Conservation (phyloP, 2,113 vertebrate species). For the Calyptomena viridis region DNA sequence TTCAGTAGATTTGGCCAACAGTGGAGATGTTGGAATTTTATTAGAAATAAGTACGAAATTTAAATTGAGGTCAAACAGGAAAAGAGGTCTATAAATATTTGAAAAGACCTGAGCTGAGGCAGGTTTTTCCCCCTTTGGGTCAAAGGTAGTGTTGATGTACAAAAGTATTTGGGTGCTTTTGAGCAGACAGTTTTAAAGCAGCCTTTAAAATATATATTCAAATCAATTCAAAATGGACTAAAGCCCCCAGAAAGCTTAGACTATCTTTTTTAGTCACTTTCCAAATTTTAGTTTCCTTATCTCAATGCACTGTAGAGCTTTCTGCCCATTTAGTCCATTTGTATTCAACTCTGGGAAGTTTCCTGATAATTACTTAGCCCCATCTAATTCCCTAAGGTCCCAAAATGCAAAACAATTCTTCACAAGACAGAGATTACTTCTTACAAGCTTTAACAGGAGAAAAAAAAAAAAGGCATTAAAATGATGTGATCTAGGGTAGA, state of each 20-base stretch:
- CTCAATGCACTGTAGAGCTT: conserved; percentile 28
- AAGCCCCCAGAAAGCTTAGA: conserved; percentile 38
- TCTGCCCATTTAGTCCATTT: conserved; percentile 45
- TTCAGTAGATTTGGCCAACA: conserved; percentile 3
- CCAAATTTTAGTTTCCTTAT: conserved; percentile 52
- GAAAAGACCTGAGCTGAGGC: not conserved
- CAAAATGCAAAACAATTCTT: conserved; percentile 64
- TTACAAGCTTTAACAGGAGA: conserved; percentile 27
- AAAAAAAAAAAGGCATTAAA: conserved; percentile 8
- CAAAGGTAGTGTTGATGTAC: conserved; percentile 41
- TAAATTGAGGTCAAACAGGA: conserved; percentile 49
- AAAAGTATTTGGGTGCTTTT: conserved; percentile 25
- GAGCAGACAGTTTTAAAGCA: conserved; percentile 10
- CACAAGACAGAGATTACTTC: conserved; percentile 52
- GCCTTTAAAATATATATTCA: conserved; percentile 43
- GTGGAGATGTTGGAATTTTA: conserved; percentile 30
- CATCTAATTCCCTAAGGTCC: conserved; percentile 53
- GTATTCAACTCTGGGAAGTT: conserved; percentile 39
- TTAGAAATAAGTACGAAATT: conserved; percentile 60
- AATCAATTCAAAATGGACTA: conserved; percentile 47
- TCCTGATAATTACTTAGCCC: conserved; percentile 62
- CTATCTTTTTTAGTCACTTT: not conserved
- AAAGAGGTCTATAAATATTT: conserved; percentile 55
- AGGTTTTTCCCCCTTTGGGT: conserved; percentile 7
- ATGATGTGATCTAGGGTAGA: conserved; percentile 9